Evolutionary conservation across 2,888 invertebrate genomes (phyloP).

Genomic region (Leistus spinibarbis): DNA sequence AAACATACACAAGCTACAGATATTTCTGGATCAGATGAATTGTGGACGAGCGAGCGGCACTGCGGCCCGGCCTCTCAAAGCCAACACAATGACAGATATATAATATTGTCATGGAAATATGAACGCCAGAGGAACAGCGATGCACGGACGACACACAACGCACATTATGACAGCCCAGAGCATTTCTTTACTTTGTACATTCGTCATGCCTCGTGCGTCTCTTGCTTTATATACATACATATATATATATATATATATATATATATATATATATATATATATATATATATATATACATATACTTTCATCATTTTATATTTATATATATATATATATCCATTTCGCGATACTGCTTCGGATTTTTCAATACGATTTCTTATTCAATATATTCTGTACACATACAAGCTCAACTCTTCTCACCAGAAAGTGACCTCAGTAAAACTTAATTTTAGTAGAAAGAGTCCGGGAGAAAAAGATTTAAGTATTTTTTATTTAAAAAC

Average conservation of each 20-base stretch:
- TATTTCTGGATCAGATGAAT: neutral
- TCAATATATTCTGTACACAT: too few relatives aligned
- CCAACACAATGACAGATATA: conserved; percentile 30
- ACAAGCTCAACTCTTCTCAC: too few relatives aligned
- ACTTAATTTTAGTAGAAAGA: too few relatives aligned
- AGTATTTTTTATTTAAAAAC: too few relatives aligned
- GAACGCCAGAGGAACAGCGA: conserved; percentile 10
- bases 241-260: neutral
- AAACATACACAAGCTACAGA: neutral
- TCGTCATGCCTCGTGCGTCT: neutral
- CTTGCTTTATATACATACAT: neutral
- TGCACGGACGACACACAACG: neutral
- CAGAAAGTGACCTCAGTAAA: too few relatives aligned
- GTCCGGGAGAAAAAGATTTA: too few relatives aligned
- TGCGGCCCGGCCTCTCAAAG: neutral
- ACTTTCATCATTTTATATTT: neutral
- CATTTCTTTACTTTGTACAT: neutral
- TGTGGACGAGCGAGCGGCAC: neutral
- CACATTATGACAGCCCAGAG: neutral
- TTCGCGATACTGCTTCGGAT: neutral
- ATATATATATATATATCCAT: too few relatives aligned
- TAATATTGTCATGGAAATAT: conserved; percentile 33
- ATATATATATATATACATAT: too few relatives aligned
- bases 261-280: neutral
- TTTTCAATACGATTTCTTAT: neutral